Base-by-base conservation (phyloP, 2,797 vertebrate genomes). In the Lithobates pipiens region DNA sequence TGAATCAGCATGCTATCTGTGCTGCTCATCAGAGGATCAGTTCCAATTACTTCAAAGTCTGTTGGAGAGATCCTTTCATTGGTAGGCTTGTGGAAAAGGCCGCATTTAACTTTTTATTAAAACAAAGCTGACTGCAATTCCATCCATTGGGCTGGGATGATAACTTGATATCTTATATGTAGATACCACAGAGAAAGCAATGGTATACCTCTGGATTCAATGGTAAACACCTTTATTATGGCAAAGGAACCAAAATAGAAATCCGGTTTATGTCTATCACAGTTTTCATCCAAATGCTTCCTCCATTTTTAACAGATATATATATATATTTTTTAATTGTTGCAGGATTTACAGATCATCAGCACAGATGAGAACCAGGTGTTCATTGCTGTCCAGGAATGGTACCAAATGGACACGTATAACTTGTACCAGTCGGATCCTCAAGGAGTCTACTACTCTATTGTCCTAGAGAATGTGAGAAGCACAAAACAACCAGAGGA, bases 341-440 rank as follows among this genome's bases (percentile, higher is more conserved):
- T 76, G 0, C 89, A 99, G 98, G 97, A 99, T 78, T 94, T 99
- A 86, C 98, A 97, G 92, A 95, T 99, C 80, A 96, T 99, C 92
- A 99, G 98, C 85, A 98, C 98, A 0, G 97, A 99, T 10, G 97
- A 98, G 91, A 96, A 92, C 91, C 97, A 99, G 90, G 98, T 99
- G 71, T 96, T 99, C 88, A 95, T 99, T 77, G 98, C 98, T 0
- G 94, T 98, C 34, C 97, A 98, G 91, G 98, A 99, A 91, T 99
- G 98, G 98, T 95, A 98, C 93, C 98, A 99, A 92, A 94, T 91
- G 0, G 98, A 99, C 92, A 98, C 97, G 0, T 99, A 98, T 88
- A 99, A 98, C 92, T 94, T 99, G 88, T 99, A 99, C 93, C 96
- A 97, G 92, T 99, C 98, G 0, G 98, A 99, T 88, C 93, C 93